Base-by-base conservation (phyloP, 2,113 vertebrate genomes). In the Hemibagrus wyckioides region DNA sequence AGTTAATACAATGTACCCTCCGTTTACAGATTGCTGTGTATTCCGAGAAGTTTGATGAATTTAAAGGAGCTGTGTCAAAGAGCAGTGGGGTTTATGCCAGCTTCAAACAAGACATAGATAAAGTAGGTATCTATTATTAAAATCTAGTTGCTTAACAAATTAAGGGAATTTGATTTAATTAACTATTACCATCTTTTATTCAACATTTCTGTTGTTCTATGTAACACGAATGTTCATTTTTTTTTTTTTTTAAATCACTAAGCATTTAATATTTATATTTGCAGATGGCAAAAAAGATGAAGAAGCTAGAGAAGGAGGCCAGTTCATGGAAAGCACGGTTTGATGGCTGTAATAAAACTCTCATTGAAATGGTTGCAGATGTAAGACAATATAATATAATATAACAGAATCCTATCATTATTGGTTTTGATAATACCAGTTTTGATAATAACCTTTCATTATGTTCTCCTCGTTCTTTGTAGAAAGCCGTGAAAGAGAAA, bases 61-160 rank as follows among this genome's bases (percentile, higher is more conserved):
- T 99, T 94, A 97, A 98, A 94, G 97, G 95, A 88, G 97, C 97
- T 0, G 94, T 99, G 89, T 95, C 97, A 83, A 97, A 99, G 94
- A 99, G 98, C 93, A 99, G 97, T 90, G 97, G 96, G 83, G 96
- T 99, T 88, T 99, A 99, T 92, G 95, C 96, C 91, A 93, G 95
- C 76, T 99, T 99, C 95, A 99, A 98, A 93, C 97, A 98, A 91
- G 98, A 99, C 94, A 99, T 99, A 97, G 98, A 99, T 87, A 99
- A 97, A 95, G 98, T 99, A 85, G 94, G 96, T 95, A 87, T n/a
- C 39, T 7, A 3, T 67, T 61, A 61, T 48, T 10, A 44, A 44
- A 57, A n/a, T 57, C 2, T 80, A 41, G 9, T 54, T 8, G 0
- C 44, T 48, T 48, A 48, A 48, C n/a, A n/a, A 28, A 73, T 54